A percentile compares a stretch with the other conserved stretches of the same genome.
Conservation (phyloP, 2,113 vertebrate species). For the Corydoras maculifer region DNA sequence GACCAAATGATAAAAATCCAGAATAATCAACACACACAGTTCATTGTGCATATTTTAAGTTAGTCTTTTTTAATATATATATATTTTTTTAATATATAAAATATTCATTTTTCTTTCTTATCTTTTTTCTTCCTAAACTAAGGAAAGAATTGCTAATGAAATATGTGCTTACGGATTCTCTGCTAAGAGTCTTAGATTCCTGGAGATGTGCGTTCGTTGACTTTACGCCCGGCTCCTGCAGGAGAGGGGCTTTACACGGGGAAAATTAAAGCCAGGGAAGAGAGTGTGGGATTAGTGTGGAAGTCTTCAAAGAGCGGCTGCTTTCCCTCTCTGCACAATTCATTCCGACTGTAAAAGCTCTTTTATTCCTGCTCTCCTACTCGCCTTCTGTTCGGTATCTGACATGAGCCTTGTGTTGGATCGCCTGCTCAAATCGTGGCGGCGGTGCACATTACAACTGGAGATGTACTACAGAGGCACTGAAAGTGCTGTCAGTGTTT, state of each 20-base stretch:
- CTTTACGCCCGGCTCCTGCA: slow-evolving; percentile 46
- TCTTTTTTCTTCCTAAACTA: no score
- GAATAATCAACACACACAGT: no score
- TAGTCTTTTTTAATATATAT: slow-evolving; percentile 15
- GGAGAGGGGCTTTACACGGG: slow-evolving; percentile 50
- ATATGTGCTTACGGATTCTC: slow-evolving; percentile 31
- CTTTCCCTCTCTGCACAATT: slow-evolving; percentile 45
- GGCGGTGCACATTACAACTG: neutral
- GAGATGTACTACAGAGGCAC: neutral
- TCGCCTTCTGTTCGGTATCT: slow-evolving; percentile 9
- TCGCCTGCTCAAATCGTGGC: neutral
- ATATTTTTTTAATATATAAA: no score
- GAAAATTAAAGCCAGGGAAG: slow-evolving; percentile 53
- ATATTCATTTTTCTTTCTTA: neutral
- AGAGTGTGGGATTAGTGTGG: slow-evolving; percentile 58
- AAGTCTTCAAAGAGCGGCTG: slow-evolving; percentile 62
- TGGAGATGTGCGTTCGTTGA: slow-evolving; percentile 44
- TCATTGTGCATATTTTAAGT: no score
- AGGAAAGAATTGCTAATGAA: neutral
- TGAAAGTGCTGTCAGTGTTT: neutral
- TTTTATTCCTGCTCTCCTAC: slow-evolving; percentile 24
- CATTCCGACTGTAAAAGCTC: slow-evolving; percentile 19
- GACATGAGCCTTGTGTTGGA: neutral
- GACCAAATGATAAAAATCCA: no score
- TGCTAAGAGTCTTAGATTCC: slow-evolving; percentile 8